Evolutionary conservation across 2,888 invertebrate genomes (phyloP).

Genomic region (Amphipoea lucens): DNA sequence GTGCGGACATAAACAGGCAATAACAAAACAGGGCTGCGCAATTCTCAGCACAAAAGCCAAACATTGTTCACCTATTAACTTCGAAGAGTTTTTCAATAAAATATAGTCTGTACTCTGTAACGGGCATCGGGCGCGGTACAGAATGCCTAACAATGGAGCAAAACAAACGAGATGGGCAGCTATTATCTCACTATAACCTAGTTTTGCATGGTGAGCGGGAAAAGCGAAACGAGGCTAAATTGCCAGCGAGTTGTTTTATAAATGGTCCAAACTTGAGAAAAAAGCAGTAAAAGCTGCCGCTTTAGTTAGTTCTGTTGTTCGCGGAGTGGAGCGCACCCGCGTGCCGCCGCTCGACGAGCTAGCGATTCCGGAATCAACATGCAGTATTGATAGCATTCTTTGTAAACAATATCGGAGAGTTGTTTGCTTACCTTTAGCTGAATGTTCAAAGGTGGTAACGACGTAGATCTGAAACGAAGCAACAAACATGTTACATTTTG

Average conservation of each 20-base stretch:
- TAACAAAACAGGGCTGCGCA: conserved; percentile 45
- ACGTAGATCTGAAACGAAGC: conserved; percentile 60
- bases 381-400: conserved; percentile 51
- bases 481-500: conserved; percentile 26
- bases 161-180: conserved; percentile 78
- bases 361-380: conserved; percentile 40
- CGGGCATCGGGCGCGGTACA: conserved; percentile 70
- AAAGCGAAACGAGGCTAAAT: conserved; percentile 77
- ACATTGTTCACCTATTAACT: conserved; percentile 71
- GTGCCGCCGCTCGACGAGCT: conserved; percentile 16
- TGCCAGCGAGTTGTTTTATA: conserved; percentile 75
- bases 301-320: conserved; percentile 64
- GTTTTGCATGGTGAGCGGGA: conserved; percentile 74
- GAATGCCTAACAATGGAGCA: conserved; percentile 80
- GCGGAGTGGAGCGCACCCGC: conserved; percentile 56
- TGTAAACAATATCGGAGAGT: conserved; percentile 37
- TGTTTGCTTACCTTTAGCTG: conserved; percentile 53
- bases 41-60: conserved; percentile 51
- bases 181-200: conserved; percentile 84
- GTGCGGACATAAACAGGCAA: conserved; percentile 52
- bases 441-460: conserved; percentile 44
- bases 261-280: conserved; percentile 68
- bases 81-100: conserved; percentile 75
- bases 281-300: conserved; percentile 63
- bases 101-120: conserved; percentile 67